Conservation (phyloP, 1,140 invertebrate species). For the Atta cephalotes region DNA sequence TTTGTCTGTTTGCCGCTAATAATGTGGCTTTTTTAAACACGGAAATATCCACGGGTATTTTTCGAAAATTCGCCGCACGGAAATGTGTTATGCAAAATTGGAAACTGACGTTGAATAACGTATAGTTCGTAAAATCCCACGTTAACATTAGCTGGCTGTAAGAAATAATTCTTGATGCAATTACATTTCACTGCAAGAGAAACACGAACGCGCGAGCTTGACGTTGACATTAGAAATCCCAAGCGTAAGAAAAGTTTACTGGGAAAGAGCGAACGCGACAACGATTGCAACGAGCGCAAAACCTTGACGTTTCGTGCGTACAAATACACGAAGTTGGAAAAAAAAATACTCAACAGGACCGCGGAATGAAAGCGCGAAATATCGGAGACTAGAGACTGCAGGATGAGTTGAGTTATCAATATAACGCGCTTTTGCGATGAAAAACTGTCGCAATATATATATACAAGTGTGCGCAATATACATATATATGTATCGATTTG, state of each 20-base stretch:
- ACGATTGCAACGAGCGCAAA: constrained; percentile 24
- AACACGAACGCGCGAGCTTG: not conserved
- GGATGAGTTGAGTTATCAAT: constrained; percentile 42
- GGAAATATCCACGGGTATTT: not conserved
- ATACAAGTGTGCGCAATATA: constrained; percentile 15
- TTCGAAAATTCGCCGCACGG: not conserved
- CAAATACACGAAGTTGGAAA: not conserved
- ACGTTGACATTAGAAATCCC: constrained; percentile 49
- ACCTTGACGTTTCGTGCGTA: constrained; percentile 41
- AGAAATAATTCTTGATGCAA: constrained; percentile 1
- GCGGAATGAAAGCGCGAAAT: constrained; percentile 48
- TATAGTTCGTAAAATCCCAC: not conserved
- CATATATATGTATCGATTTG: not conserved
- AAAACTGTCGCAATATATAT: constrained; percentile 41
- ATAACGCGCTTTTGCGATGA: constrained; percentile 40
- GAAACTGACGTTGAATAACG: not conserved
- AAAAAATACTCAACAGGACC: not conserved
- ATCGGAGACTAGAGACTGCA: not conserved
- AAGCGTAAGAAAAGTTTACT: constrained; percentile 39
- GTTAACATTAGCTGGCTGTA: not conserved
- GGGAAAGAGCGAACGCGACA: constrained; percentile 8
- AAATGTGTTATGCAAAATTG: too few relatives aligned
- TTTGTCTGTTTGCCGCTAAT: not conserved
- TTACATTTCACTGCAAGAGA: not conserved
- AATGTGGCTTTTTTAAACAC: not conserved